Conservation (phyloP, 1,140 invertebrate genomes). For the Daktulosphaira vitifoliae region DNA sequence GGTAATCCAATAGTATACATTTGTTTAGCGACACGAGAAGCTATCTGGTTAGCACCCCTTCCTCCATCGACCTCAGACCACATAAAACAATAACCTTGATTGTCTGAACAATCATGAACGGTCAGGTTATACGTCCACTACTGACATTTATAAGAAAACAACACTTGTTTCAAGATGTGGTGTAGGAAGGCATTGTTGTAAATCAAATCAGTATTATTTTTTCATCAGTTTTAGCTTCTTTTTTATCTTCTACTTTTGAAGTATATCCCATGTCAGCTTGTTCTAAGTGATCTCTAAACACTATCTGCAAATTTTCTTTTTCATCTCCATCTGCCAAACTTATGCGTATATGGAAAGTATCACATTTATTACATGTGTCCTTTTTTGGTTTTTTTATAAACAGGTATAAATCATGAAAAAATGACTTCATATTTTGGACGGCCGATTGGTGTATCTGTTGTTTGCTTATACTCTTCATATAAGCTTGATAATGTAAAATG, state of each 20-base stretch:
- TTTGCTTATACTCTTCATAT: not conserved
- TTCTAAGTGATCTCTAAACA: not conserved
- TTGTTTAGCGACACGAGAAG: not conserved
- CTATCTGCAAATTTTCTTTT: not conserved
- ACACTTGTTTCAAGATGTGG: not conserved
- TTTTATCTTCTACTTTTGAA: not conserved
- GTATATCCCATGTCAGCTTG: not conserved
- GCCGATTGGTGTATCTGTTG: not conserved
- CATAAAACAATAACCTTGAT: not conserved
- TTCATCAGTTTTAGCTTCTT: not conserved
- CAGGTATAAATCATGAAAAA: not conserved
- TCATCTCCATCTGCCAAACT: not conserved
- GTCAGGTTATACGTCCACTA: not conserved
- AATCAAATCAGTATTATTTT: not conserved
- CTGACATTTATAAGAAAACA: not conserved
- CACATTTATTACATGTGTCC: not conserved
- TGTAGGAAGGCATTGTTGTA: not conserved
- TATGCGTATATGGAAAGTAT: not conserved
- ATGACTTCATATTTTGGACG: not conserved
- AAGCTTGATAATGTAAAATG: not conserved
- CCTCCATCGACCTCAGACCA: not conserved
- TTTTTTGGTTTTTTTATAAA: not conserved
- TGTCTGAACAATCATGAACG: not conserved
- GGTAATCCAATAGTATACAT: not conserved
- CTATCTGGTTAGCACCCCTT: constrained; percentile 9